A percentile compares a stretch with the other conserved stretches of the same genome.
Conservation (phyloP, 2,888 invertebrate genomes). For the Eupithecia subumbrata region DNA sequence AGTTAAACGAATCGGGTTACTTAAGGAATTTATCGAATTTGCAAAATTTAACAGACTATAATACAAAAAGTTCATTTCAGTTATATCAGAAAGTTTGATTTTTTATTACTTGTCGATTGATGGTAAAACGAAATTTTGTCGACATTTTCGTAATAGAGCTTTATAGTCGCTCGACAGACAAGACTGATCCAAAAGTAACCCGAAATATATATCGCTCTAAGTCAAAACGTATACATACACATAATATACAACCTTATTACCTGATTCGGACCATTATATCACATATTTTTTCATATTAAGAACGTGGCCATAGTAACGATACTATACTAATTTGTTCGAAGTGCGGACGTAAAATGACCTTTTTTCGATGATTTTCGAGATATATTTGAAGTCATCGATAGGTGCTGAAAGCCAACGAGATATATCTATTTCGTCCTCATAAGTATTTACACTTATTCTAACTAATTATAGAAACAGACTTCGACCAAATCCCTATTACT, state of each 20-base stretch:
- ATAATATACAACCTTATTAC: constrained; percentile 53
- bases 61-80: not conserved
- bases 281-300: constrained; percentile 55
- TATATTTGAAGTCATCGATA: constrained; percentile 21
- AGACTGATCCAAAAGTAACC: constrained; percentile 8
- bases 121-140: not conserved
- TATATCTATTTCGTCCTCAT: constrained; percentile 23
- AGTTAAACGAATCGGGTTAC: not conserved
- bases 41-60: not conserved
- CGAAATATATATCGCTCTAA: not conserved
- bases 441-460: constrained; percentile 31
- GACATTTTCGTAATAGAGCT: not conserved
- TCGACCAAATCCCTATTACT: constrained; percentile 16
- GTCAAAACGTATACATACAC: constrained; percentile 8
- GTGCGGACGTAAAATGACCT: not conserved
- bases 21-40: not conserved
- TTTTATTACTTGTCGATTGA: not conserved
- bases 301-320: constrained; percentile 45
- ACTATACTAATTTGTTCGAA: constrained; percentile 12
- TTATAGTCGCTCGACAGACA: not conserved
- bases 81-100: not conserved
- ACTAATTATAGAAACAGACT: constrained; percentile 17
- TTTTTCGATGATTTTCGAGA: constrained; percentile 5
- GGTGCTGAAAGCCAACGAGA: constrained; percentile 55
- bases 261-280: constrained; percentile 56